Evolutionary conservation across 2,888 invertebrate genomes (phyloP).

Genomic region (Oeneis ivallda): DNA sequence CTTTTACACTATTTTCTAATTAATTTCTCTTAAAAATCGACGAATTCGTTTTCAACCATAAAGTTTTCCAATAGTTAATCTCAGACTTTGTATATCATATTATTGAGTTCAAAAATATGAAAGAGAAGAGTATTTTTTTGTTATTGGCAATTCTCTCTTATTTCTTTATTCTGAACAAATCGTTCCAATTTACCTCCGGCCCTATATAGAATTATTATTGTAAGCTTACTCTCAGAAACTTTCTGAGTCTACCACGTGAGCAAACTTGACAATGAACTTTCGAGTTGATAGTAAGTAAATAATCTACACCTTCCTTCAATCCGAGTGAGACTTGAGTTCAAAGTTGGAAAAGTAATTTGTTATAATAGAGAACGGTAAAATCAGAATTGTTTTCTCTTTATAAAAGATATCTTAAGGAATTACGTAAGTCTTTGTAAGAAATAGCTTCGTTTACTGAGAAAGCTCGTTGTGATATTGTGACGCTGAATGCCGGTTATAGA

Average conservation of each 20-base stretch:
- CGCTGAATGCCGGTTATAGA: no score
- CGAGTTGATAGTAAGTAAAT: slow-evolving; percentile 36
- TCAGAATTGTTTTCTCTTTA: neutral
- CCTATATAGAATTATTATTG: slow-evolving; percentile 55
- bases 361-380: slow-evolving; percentile 25
- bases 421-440: no score
- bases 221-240: slow-evolving; percentile 56
- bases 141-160: slow-evolving; percentile 5
- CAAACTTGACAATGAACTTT: slow-evolving; percentile 55
- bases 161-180: slow-evolving; percentile 47
- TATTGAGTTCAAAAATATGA: slow-evolving; percentile 9
- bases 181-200: slow-evolving; percentile 60
- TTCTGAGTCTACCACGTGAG: slow-evolving; percentile 55
- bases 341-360: slow-evolving; percentile 37
- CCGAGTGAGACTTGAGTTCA: slow-evolving; percentile 33
- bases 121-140: neutral
- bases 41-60: neutral
- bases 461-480: neutral
- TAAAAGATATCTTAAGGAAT: no score
- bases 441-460: neutral
- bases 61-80: neutral
- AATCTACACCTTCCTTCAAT: slow-evolving; percentile 39
- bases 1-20: no score
- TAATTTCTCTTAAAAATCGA: no score
- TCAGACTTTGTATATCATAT: neutral